phyloP scores from a whole-genome alignment of 1,140 invertebrate species.

The Drosophila leontia region DNA sequence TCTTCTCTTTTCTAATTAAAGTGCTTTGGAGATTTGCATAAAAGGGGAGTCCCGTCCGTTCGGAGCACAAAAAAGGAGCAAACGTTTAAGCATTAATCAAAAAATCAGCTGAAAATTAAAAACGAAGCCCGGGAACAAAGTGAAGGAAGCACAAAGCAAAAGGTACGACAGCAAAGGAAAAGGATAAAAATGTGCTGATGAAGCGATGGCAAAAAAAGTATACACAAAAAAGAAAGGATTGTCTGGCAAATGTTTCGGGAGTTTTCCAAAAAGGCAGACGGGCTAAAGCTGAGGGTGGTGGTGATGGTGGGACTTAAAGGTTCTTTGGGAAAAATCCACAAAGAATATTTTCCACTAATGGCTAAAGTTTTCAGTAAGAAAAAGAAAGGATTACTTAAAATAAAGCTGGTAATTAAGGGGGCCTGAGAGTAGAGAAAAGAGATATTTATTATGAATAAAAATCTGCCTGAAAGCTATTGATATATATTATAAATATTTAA shows the following conservation, averaged over 20 bases:
- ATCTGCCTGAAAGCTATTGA: too few relatives aligned
- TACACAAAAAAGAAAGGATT: constrained; percentile 63
- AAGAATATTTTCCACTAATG: constrained; percentile 20
- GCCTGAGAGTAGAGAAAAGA: too few relatives aligned
- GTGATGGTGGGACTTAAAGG: constrained; percentile 19
- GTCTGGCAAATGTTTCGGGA: constrained; percentile 36
- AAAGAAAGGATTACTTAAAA: constrained; percentile 3
- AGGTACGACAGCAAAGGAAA: constrained; percentile 30
- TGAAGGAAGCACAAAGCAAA: constrained; percentile 42
- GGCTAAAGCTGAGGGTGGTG: not conserved
- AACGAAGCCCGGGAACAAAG: constrained; percentile 44
- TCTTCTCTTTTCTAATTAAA: constrained; percentile 71
- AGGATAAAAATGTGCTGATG: constrained; percentile 49
- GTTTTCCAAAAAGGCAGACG: not conserved
- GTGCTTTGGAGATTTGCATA: constrained; percentile 75
- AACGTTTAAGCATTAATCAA: constrained; percentile 80
- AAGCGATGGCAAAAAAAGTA: constrained; percentile 31
- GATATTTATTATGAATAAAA: too few relatives aligned
- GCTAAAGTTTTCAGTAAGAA: constrained; percentile 19
- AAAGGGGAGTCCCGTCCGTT: constrained; percentile 27
- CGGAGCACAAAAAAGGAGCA: constrained; percentile 50
- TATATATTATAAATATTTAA: too few relatives aligned
- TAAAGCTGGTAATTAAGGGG: not conserved
- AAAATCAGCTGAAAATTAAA: constrained; percentile 82
- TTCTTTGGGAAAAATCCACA: not conserved